A percentile compares a stretch with the other conserved stretches of the same genome.
Evolutionary conservation across 2,888 invertebrate genomes (phyloP).

Genomic region (Sericinus montela): DNA sequence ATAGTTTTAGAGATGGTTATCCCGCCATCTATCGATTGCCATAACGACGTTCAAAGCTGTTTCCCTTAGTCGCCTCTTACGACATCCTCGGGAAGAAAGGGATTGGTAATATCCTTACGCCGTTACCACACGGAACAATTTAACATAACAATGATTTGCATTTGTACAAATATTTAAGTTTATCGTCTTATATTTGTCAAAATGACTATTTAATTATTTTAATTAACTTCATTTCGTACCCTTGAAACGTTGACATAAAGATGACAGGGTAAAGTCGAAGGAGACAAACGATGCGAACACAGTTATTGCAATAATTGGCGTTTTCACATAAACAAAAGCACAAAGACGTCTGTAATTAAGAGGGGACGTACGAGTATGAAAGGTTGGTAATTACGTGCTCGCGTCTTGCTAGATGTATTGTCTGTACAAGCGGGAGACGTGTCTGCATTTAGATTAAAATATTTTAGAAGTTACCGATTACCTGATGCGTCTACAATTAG

Average conservation of each 20-base stretch:
- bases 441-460: not conserved
- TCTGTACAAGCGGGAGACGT: not conserved
- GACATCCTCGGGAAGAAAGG: too few relatives aligned
- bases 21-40: too few relatives aligned
- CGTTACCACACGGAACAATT: too few relatives aligned
- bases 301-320: conserved; percentile 69
- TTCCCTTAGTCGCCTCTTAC: too few relatives aligned
- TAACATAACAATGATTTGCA: not conserved
- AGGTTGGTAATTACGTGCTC: conserved; percentile 57
- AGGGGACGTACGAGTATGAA: conserved; percentile 64
- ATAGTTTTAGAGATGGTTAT: too few relatives aligned
- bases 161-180: not conserved
- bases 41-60: too few relatives aligned
- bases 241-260: conserved; percentile 7
- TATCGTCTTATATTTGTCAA: not conserved
- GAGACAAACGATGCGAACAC: conserved; percentile 46
- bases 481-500: too few relatives aligned
- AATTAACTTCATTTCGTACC: conserved; percentile 33
- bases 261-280: conserved; percentile 36
- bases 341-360: conserved; percentile 58
- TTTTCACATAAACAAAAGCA: conserved; percentile 53
- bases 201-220: conserved; percentile 31
- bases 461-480: not conserved
- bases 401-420: conserved; percentile 18
- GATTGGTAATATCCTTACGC: too few relatives aligned